These are phyloP conservation scores for Odontomachus brunneus DNA, from an alignment of 1,140 invertebrate genomes.

Conservation along the genomic window DNA sequence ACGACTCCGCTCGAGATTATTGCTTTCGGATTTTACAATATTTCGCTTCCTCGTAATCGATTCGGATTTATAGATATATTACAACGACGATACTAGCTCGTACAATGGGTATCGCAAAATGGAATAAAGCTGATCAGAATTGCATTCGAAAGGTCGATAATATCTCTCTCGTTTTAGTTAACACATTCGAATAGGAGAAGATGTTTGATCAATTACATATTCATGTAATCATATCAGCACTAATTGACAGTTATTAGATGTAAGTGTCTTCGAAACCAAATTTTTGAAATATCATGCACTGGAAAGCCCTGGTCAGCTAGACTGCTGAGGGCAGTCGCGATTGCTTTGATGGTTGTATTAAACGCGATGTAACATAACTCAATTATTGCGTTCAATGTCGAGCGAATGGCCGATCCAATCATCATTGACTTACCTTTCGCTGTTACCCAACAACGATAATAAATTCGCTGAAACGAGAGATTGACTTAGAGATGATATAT, in stretches of 20 bases:
- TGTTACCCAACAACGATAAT: not conserved
- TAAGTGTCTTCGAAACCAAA: too few relatives aligned
- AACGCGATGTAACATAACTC: not conserved
- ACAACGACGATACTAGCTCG: slow-evolving; percentile 25
- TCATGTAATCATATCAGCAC: too few relatives aligned
- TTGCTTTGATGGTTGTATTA: not conserved
- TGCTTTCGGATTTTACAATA: slow-evolving; percentile 49
- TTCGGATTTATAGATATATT: slow-evolving; percentile 46
- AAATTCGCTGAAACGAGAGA: slow-evolving; percentile 31
- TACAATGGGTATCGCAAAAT: slow-evolving; percentile 45
- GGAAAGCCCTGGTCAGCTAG: too few relatives aligned
- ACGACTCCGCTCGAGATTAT: slow-evolving; percentile 47
- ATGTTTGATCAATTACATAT: not conserved
- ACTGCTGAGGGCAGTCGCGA: too few relatives aligned
- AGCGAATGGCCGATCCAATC: not conserved
- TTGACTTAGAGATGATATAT: slow-evolving; percentile 16
- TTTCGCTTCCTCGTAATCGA: slow-evolving; percentile 38
- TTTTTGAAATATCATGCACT: too few relatives aligned
- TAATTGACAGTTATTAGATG: too few relatives aligned
- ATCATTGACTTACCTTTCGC: slow-evolving; percentile 42
- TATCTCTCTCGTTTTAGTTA: slow-evolving; percentile 34
- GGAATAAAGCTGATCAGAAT: slow-evolving; percentile 34
- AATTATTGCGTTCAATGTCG: not conserved
- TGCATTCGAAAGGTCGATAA: slow-evolving; percentile 10
- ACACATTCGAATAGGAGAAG: not conserved